Percentiles rank a stretch among this genome's conserved stretches.
Conservation (phyloP, 2,888 invertebrate genomes). For the Lacanobia oleracea region DNA sequence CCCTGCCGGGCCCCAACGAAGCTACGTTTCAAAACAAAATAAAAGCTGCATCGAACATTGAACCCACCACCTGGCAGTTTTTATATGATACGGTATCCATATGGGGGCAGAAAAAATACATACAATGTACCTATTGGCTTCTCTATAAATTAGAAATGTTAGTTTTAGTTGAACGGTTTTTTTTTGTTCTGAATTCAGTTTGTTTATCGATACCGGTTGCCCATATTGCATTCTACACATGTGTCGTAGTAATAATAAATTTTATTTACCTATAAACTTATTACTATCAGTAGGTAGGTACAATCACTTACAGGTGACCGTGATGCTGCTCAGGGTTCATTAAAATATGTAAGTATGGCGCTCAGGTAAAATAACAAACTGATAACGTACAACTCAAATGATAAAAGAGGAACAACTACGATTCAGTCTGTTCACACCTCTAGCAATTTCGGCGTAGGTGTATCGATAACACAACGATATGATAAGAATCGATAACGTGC, state of each 20-base stretch:
- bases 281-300: slow-evolving; percentile 19
- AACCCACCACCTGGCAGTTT: slow-evolving; percentile 86
- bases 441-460: slow-evolving; percentile 44
- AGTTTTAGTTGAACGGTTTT: background rate
- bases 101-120: slow-evolving; percentile 44
- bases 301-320: slow-evolving; percentile 23
- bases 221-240: slow-evolving; percentile 11
- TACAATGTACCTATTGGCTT: slow-evolving; percentile 28
- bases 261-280: slow-evolving; percentile 13
- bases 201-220: background rate
- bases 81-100: slow-evolving; percentile 71
- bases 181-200: slow-evolving; percentile 1
- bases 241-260: slow-evolving; percentile 35
- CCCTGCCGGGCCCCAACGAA: slow-evolving; percentile 73
- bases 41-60: slow-evolving; percentile 82
- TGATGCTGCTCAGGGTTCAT: slow-evolving; percentile 40
- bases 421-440: slow-evolving; percentile 27
- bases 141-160: slow-evolving; percentile 22
- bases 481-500: slow-evolving; percentile 53
- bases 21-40: slow-evolving; percentile 82
- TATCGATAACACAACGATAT: slow-evolving; percentile 48
- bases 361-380: slow-evolving; percentile 38
- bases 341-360: slow-evolving; percentile 34
- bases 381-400: slow-evolving; percentile 44
- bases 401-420: slow-evolving; percentile 40